Evolutionary conservation across 2,888 invertebrate genomes (phyloP).

Genomic region (Hydrotaea diabolus): DNA sequence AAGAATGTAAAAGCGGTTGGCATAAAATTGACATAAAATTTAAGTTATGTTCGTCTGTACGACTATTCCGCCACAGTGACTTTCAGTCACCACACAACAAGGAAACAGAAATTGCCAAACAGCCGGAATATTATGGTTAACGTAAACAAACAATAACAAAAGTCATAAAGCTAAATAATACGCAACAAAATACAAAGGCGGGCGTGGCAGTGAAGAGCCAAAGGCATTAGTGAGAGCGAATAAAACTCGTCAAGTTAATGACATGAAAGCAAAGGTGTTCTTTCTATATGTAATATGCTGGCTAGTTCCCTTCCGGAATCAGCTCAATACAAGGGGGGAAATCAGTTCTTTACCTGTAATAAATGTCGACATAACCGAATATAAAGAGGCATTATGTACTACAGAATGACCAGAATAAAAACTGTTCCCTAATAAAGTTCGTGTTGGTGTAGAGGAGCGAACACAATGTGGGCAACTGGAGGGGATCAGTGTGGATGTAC

Average conservation of each 20-base stretch:
- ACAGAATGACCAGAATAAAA: too few species aligned
- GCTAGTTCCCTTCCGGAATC: neutral
- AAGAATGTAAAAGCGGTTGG: neutral
- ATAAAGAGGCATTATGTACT: too few species aligned
- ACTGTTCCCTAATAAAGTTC: too few species aligned
- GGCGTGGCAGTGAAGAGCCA: neutral
- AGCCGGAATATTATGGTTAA: constrained; percentile 6
- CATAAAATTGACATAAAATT: neutral
- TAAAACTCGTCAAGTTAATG: neutral
- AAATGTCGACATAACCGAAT: neutral
- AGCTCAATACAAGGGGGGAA: too few species aligned
- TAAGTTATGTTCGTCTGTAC: neutral
- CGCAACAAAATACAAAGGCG: neutral
- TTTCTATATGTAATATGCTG: neutral
- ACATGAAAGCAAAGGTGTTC: neutral
- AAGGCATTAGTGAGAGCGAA: neutral
- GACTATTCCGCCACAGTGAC: neutral
- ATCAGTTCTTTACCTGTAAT: neutral
- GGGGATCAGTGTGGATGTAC: too few species aligned
- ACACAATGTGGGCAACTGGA: too few species aligned
- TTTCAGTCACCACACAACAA: neutral
- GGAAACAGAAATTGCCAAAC: neutral
- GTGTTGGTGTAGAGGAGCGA: too few species aligned
- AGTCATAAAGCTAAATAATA: constrained; percentile 2
- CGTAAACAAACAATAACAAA: neutral